Evolutionary conservation across 2,113 vertebrate species (phyloP), one percentile per base, ranked within the genome.

Genomic region (Sula dactylatra): DNA sequence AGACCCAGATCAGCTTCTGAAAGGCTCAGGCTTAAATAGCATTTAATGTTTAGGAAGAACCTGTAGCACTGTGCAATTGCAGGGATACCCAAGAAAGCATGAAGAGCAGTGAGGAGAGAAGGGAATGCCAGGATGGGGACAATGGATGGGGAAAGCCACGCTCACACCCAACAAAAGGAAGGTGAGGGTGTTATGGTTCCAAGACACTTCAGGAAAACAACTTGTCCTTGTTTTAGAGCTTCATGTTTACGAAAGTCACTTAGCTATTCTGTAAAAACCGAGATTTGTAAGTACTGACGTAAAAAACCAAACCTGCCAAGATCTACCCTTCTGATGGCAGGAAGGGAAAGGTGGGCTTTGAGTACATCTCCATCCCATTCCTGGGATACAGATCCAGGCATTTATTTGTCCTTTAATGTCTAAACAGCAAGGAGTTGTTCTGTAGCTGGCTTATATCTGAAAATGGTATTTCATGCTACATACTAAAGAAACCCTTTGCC

Each of bases 131-230:
- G 18, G 56, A 64, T n/a, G 29, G 27, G 32, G 34, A 69, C 12
- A 76, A 82, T 0, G 45, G 18, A 47, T 9, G 5, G 10, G 31
- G 24, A 89, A 94, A 89, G 38, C 42, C 59, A 62, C 10, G 10
- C 10, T 69, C 16, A 40, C 61, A 13, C 27, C 50, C 61, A 62
- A 5, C 8, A 58, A 74, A 82, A 32, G 52, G 25, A 93, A 86
- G 13, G 17, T 3, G 2, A 74, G 31, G 12, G 7, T 40, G 8
- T n/a, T 66, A 86, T 1, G 0, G 17, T 64, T 67, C 76, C 14
- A 22, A 84, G 49, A 66, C n/a, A 29, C 34, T 55, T 81, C 13
- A 85, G 56, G 22, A 90, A 89, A 89, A 67, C 34, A 0, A 78
- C 16, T 40, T 29, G 13, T 18, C 80, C 61, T 69, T 44, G 13